phyloP scores from a whole-genome alignment of 2,113 vertebrate species.

The Embiotoca jacksoni region DNA sequence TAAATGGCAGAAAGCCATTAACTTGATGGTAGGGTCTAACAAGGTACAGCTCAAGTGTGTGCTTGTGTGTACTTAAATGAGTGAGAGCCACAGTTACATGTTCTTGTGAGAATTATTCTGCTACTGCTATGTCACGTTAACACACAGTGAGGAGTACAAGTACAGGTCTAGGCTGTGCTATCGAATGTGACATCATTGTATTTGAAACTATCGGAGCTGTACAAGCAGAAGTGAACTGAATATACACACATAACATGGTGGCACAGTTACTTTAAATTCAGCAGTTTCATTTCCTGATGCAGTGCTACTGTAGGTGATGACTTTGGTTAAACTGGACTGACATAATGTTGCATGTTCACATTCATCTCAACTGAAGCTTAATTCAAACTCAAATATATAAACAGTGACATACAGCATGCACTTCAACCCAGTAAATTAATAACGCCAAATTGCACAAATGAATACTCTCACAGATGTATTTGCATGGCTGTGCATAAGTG shows the following conservation, averaged over 20 bases:
- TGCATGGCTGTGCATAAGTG: background rate
- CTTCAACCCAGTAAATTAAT: background rate
- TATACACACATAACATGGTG: background rate
- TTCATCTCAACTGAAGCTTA: constrained; percentile 9
- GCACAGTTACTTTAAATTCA: constrained; percentile 15
- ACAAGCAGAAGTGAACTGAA: background rate
- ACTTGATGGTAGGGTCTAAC: constrained; percentile 7
- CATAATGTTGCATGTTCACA: constrained; percentile 15
- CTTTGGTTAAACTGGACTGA: background rate
- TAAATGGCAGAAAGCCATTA: constrained; percentile 64
- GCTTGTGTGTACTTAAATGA: background rate
- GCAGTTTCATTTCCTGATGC: background rate
- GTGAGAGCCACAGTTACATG: background rate
- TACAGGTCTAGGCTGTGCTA: no score
- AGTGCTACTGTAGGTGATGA: constrained; percentile 1
- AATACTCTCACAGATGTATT: background rate
- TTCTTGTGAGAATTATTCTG: background rate
- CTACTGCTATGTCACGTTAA: no score
- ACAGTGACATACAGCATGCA: background rate
- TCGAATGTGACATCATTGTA: no score
- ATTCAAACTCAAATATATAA: constrained; percentile 18
- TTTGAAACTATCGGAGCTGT: no score
- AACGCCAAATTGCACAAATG: constrained; percentile 9
- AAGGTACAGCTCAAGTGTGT: constrained; percentile 9
- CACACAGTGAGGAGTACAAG: no score